Percentiles rank a stretch among this genome's conserved stretches.
These are phyloP conservation scores for Frankliniella fusca DNA, from an alignment of 2,888 invertebrate genomes.

Conservation along the genomic window DNA sequence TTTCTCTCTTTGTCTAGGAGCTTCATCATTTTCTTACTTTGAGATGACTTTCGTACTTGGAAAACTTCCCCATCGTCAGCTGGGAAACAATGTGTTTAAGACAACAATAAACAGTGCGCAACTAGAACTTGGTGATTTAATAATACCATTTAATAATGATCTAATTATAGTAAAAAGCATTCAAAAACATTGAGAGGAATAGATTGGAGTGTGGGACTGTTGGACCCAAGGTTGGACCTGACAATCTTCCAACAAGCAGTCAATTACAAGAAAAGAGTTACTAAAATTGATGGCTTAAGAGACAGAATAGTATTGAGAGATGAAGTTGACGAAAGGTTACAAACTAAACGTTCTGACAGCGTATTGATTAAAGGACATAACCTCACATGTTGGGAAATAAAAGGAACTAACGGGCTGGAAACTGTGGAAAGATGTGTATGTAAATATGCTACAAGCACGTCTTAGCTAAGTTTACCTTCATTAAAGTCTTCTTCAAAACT, in stretches of 20 bases:
- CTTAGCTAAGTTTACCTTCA: slow-evolving; percentile 51
- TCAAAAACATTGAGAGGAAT: no score
- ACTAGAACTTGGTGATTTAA: slow-evolving; percentile 25
- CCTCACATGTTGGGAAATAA: neutral
- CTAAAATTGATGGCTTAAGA: no score
- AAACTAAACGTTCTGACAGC: neutral
- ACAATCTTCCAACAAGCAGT: no score
- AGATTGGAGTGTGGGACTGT: no score
- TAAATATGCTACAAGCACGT: no score
- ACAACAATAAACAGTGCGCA: slow-evolving; percentile 32
- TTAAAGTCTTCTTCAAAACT: slow-evolving; percentile 69
- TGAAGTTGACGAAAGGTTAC: neutral
- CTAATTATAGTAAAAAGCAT: no score
- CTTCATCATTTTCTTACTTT: slow-evolving; percentile 83
- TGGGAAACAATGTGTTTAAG: slow-evolving; percentile 42
- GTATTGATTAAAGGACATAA: slow-evolving; percentile 22
- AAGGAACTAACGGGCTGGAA: no score
- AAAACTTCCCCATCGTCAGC: slow-evolving; percentile 84
- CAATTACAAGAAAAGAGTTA: no score
- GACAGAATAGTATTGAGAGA: no score
- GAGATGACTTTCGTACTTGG: slow-evolving; percentile 92
- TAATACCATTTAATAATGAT: slow-evolving; percentile 10
- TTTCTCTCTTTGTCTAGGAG: slow-evolving; percentile 74
- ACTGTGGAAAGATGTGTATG: no score
- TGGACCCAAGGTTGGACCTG: no score